These are phyloP conservation scores for Frankliniella intonsa DNA, from an alignment of 2,888 invertebrate species.

Conservation along the genomic window DNA sequence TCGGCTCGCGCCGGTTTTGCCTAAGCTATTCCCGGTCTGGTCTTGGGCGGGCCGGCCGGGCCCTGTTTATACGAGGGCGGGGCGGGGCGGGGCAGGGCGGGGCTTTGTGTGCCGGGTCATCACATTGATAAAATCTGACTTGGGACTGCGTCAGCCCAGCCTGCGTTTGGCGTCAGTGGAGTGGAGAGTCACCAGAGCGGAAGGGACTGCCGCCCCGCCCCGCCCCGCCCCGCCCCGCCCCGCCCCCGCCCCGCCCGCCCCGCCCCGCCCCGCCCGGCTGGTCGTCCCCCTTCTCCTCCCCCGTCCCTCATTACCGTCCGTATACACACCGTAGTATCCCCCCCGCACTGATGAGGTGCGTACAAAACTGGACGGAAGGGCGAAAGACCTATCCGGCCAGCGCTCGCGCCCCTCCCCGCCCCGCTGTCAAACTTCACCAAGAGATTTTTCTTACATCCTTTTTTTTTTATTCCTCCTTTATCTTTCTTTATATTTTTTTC, in stretches of 20 bases:
- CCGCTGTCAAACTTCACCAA: slow-evolving; percentile 35
- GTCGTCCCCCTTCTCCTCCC: neutral
- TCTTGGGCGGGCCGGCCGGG: neutral
- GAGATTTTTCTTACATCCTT: no score
- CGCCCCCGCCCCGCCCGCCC: slow-evolving; percentile 27
- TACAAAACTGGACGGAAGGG: no score
- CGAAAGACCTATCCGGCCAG: neutral
- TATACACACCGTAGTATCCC: no score
- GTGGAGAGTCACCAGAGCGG: neutral
- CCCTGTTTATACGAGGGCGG: neutral
- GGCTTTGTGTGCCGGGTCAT: neutral
- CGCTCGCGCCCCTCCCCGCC: slow-evolving; percentile 37
- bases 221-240: neutral
- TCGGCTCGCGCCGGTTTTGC: neutral
- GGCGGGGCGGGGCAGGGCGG: neutral
- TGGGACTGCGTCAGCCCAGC: neutral
- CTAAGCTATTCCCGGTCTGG: neutral
- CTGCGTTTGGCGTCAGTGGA: neutral
- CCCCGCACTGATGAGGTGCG: no score
- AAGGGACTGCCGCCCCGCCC: neutral
- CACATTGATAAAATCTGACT: slow-evolving; percentile 5
- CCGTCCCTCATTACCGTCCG: slow-evolving; percentile 19
- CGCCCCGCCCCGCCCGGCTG: neutral
- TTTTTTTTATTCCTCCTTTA: no score
- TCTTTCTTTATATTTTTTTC: no score